A percentile compares a stretch with the other conserved stretches of the same genome.
Evolutionary conservation across 2,888 invertebrate genomes (phyloP).

Genomic region (Furcula furcula): DNA sequence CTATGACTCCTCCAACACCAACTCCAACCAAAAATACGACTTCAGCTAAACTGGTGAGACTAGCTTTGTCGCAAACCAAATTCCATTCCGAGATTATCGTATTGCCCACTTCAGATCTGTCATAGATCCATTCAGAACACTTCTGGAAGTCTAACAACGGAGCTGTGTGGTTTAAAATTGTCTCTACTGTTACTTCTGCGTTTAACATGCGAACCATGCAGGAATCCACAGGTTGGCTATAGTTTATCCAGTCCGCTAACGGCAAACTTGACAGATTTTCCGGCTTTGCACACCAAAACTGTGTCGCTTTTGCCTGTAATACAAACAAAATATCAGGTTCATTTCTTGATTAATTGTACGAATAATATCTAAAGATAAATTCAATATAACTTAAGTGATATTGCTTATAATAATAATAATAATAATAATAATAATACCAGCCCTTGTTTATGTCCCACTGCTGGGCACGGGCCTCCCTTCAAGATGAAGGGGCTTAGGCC

Average conservation of each 20-base stretch:
- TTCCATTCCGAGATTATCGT: constrained; percentile 90
- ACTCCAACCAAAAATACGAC: constrained; percentile 90
- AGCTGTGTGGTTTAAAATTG: constrained; percentile 61
- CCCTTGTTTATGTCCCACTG: too few relatives aligned
- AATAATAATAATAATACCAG: too few relatives aligned
- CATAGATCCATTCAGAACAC: constrained; percentile 84
- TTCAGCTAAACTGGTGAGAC: constrained; percentile 87
- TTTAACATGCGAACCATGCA: constrained; percentile 80
- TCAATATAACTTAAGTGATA: too few relatives aligned
- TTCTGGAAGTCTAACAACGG: constrained; percentile 61
- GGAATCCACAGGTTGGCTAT: constrained; percentile 83
- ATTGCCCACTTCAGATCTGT: constrained; percentile 78
- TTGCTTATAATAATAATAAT: too few relatives aligned
- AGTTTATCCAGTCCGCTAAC: constrained; percentile 83
- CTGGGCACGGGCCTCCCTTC: too few relatives aligned
- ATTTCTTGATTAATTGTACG: too few relatives aligned
- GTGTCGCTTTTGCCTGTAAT: constrained; percentile 82
- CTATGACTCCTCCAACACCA: constrained; percentile 89
- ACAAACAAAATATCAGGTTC: too few relatives aligned
- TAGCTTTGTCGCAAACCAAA: constrained; percentile 87
- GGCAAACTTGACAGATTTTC: constrained; percentile 77
- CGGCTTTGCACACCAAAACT: constrained; percentile 87
- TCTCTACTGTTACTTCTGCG: constrained; percentile 53
- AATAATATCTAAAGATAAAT: too few relatives aligned
- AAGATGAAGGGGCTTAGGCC: too few relatives aligned